These are phyloP conservation scores for Alcedo atthis DNA, from an alignment of 2,797 vertebrate genomes.

Conservation along the genomic window DNA sequence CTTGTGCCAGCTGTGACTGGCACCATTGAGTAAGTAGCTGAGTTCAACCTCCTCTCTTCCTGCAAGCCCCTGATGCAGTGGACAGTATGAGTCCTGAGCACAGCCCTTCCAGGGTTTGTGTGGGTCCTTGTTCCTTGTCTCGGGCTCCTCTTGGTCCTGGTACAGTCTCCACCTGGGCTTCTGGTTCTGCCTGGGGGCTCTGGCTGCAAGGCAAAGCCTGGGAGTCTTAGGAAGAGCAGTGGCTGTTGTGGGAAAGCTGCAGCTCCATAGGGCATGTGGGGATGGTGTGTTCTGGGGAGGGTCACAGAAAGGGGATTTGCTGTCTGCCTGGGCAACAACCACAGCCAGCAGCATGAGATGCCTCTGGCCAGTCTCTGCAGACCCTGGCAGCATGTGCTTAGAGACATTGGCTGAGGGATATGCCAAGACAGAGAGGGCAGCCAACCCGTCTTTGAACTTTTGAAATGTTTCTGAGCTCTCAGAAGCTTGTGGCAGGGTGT, in stretches of 20 bases:
- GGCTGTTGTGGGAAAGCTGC: background rate
- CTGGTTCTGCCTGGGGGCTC: background rate
- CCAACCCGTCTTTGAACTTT: too few relatives aligned
- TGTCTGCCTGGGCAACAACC: background rate
- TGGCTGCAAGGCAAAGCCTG: background rate
- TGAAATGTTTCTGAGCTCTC: background rate
- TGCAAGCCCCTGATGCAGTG: accelerated
- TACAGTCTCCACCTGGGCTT: background rate
- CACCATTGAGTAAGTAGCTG: too few relatives aligned
- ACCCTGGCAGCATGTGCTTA: accelerated
- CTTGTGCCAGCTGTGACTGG: accelerated
- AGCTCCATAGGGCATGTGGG: accelerated
- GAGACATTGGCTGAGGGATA: background rate
- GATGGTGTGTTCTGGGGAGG: background rate
- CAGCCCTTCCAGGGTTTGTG: background rate
- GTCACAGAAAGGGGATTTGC: too few relatives aligned
- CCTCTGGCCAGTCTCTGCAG: background rate
- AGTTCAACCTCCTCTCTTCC: background rate
- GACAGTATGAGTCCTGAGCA: background rate
- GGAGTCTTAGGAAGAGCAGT: background rate
- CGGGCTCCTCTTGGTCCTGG: background rate
- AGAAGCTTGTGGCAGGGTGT: background rate
- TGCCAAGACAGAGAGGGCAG: background rate
- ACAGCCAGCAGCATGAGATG: accelerated
- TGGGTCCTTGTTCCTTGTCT: background rate